Evolutionary conservation across 2,888 invertebrate genomes (phyloP).

Genomic region (Rhamnusium bicolor): DNA sequence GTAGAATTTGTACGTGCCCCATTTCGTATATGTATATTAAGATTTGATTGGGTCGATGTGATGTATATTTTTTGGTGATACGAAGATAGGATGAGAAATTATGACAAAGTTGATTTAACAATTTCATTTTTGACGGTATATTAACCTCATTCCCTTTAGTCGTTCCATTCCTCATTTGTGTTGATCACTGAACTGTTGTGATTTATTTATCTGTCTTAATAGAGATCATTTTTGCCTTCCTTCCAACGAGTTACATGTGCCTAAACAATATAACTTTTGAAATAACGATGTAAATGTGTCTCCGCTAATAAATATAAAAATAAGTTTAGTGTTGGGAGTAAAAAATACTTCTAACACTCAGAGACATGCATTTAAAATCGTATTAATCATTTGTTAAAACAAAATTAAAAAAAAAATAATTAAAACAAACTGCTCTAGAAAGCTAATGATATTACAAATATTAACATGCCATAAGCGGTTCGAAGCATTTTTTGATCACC

Average conservation of each 20-base stretch:
- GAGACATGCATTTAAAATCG: too few relatives aligned
- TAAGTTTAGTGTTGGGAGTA: too few relatives aligned
- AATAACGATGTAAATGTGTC: not conserved
- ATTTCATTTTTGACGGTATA: conserved; percentile 8
- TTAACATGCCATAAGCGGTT: too few relatives aligned
- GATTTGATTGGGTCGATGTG: too few relatives aligned
- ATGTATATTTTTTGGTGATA: not conserved
- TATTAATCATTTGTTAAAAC: too few relatives aligned
- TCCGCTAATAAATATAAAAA: too few relatives aligned
- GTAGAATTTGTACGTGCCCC: too few relatives aligned
- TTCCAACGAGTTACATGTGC: not conserved
- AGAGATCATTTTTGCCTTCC: conserved; percentile 3
- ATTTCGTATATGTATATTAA: not conserved
- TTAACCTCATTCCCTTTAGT: not conserved
- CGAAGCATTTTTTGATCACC: too few relatives aligned
- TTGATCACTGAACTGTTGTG: conserved; percentile 11
- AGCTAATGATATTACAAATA: too few relatives aligned
- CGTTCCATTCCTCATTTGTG: conserved; percentile 2
- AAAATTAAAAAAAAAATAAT: too few relatives aligned
- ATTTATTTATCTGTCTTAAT: conserved; percentile 4
- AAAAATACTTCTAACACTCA: too few relatives aligned
- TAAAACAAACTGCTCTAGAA: too few relatives aligned
- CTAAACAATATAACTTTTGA: not conserved
- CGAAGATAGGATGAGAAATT: not conserved
- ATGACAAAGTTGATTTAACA: not conserved